Percentiles rank a stretch among this genome's conserved stretches.
Evolutionary conservation across 2,888 invertebrate species (phyloP).

Genomic region (Acleris holmiana): DNA sequence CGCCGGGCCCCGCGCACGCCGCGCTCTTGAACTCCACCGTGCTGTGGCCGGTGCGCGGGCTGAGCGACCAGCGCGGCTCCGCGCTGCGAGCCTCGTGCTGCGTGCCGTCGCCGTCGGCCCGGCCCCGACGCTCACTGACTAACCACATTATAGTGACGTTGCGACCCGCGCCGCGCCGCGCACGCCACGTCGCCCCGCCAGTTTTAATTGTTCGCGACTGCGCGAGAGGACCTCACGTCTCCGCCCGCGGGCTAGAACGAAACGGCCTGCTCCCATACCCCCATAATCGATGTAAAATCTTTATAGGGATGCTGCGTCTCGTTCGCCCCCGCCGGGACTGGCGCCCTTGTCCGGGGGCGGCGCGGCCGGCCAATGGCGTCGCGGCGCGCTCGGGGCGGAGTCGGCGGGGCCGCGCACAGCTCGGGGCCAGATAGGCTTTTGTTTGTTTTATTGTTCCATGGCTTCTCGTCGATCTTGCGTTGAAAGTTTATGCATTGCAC

Average conservation of each 20-base stretch:
- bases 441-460: conserved; percentile 84
- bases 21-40: conserved; percentile 94
- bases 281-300: conserved; percentile 80
- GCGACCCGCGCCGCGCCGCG: conserved; percentile 56
- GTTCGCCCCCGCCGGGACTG: conserved; percentile 59
- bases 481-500: conserved; percentile 84
- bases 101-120: conserved; percentile 81
- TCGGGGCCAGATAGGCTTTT: conserved; percentile 75
- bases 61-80: conserved; percentile 77
- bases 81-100: conserved; percentile 72
- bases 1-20: conserved; percentile 86
- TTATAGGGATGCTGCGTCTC: conserved; percentile 76
- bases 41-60: conserved; percentile 85
- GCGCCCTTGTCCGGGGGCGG: conserved; percentile 54
- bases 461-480: conserved; percentile 82
- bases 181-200: conserved; percentile 72
- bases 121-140: conserved; percentile 86
- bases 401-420: conserved; percentile 55
- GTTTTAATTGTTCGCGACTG: conserved; percentile 82
- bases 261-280: conserved; percentile 71
- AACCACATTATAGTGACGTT: conserved; percentile 86
- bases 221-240: conserved; percentile 72
- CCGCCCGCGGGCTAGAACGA: conserved; percentile 74
- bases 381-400: conserved; percentile 50
- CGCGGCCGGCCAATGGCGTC: conserved; percentile 42